A percentile compares a stretch with the other conserved stretches of the same genome.
These are phyloP conservation scores for Aphaenogaster ashmeadi DNA, from an alignment of 1,140 invertebrate species.

Conservation along the genomic window DNA sequence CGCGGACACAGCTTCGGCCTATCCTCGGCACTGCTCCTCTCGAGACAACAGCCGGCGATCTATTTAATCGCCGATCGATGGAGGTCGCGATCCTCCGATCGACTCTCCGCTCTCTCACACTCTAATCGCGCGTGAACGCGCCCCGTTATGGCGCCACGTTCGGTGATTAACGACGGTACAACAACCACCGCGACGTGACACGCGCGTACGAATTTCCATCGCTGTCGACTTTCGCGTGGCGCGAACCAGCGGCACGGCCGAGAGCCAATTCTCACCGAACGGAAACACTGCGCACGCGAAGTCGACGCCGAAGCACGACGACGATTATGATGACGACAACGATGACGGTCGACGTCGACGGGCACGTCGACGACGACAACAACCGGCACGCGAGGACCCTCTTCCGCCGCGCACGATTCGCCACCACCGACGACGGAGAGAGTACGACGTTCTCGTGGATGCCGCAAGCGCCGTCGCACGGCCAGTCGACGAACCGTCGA, in stretches of 20 bases:
- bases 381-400: constrained; percentile 70
- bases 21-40: constrained; percentile 21
- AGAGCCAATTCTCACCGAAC: constrained; percentile 20
- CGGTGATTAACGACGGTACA: constrained; percentile 55
- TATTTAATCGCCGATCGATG: constrained; percentile 4
- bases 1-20: constrained; percentile 5
- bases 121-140: constrained; percentile 60
- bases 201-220: constrained; percentile 62
- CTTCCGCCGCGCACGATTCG: constrained; percentile 73
- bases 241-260: constrained; percentile 20
- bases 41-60: background rate
- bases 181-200: constrained; percentile 64
- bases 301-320: background rate
- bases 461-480: constrained; percentile 70
- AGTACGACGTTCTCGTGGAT: constrained; percentile 69
- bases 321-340: background rate
- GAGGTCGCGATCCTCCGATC: background rate
- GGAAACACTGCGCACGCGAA: constrained; percentile 23
- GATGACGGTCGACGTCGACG: constrained; percentile 32
- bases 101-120: constrained; percentile 46
- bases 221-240: constrained; percentile 25
- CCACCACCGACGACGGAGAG: constrained; percentile 64
- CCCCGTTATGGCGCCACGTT: constrained; percentile 70
- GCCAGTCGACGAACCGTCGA: constrained; percentile 67
- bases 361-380: constrained; percentile 27